A percentile compares a stretch with the other conserved stretches of the same genome.
phyloP scores from a whole-genome alignment of 2,797 vertebrate genomes.

The Hydrocynus forskahlii region DNA sequence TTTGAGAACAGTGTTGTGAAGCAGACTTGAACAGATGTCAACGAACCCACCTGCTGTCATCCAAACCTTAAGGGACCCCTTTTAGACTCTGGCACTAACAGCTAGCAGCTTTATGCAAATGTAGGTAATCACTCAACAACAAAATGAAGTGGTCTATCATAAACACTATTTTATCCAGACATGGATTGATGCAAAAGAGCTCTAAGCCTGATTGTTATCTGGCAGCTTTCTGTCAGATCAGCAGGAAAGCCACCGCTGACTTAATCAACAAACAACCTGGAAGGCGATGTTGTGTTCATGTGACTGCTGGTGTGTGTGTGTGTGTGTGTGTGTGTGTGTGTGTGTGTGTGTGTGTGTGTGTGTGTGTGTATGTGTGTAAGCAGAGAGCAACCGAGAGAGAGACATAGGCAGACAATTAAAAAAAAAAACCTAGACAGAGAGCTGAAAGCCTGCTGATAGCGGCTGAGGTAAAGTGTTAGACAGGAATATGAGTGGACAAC shows the following conservation, averaged over 20 bases:
- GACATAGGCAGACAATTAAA: background rate
- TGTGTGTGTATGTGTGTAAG: background rate
- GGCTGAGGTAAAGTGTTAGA: background rate
- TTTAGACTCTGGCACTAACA: background rate
- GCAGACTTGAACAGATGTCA: background rate
- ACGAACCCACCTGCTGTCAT: background rate
- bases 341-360: no score
- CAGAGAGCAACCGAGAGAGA: background rate
- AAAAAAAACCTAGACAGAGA: background rate
- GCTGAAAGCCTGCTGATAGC: background rate
- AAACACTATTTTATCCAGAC: background rate
- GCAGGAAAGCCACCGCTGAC: background rate
- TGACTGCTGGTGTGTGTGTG: no score
- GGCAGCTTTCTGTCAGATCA: constrained; percentile 1
- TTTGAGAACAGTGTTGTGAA: background rate
- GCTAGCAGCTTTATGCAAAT: constrained; percentile 25
- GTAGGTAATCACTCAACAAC: no score
- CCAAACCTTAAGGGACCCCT: background rate
- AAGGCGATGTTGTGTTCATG: no score
- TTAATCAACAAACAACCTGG: no score
- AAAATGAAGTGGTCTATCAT: constrained; percentile 8
- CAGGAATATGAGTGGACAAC: background rate
- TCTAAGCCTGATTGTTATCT: background rate
- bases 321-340: no score
- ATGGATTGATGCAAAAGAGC: background rate